Evolutionary conservation across 2,113 vertebrate genomes (phyloP).

Genomic region (Trinectes maculatus): DNA sequence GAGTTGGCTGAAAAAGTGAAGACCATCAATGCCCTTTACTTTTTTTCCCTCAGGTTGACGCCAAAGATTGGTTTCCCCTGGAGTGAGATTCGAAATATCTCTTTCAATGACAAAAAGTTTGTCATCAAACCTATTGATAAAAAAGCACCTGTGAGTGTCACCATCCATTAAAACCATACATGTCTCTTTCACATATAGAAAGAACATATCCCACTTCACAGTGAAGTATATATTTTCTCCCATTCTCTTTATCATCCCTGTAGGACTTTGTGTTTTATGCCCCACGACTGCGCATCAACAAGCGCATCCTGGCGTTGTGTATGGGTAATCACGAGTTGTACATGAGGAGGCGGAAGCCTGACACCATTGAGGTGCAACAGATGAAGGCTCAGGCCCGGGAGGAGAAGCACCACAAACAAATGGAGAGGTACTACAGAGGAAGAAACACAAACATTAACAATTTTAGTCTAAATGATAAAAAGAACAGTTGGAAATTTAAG

Average conservation of each 20-base stretch:
- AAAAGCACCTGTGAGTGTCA: conserved; percentile 91
- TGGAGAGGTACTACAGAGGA: conserved; percentile 87
- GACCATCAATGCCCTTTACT: too few species aligned
- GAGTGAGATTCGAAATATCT: conserved; percentile 99
- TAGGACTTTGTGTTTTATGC: conserved; percentile 99
- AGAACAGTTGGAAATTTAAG: too few species aligned
- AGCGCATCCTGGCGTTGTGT: conserved; percentile 94
- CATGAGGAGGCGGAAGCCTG: conserved; percentile 97
- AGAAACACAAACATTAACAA: neutral
- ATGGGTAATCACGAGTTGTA: conserved; percentile 99
- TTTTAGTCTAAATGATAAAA: too few species aligned
- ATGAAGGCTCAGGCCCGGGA: conserved; percentile 99
- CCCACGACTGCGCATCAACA: conserved; percentile 97
- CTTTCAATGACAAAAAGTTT: conserved; percentile 99
- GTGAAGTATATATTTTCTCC: neutral
- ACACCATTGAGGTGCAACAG: conserved; percentile 98
- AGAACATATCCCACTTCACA: neutral
- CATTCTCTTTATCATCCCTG: too few species aligned
- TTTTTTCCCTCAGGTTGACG: conserved; percentile 83
- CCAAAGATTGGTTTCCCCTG: conserved; percentile 99
- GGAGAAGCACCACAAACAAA: conserved; percentile 98
- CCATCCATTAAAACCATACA: neutral
- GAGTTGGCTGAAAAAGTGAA: neutral
- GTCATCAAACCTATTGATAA: conserved; percentile 99
- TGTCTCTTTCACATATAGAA: too few species aligned